These are phyloP conservation scores for Paedocypris sp. DNA, from an alignment of 2,113 vertebrate species.

Conservation along the genomic window DNA sequence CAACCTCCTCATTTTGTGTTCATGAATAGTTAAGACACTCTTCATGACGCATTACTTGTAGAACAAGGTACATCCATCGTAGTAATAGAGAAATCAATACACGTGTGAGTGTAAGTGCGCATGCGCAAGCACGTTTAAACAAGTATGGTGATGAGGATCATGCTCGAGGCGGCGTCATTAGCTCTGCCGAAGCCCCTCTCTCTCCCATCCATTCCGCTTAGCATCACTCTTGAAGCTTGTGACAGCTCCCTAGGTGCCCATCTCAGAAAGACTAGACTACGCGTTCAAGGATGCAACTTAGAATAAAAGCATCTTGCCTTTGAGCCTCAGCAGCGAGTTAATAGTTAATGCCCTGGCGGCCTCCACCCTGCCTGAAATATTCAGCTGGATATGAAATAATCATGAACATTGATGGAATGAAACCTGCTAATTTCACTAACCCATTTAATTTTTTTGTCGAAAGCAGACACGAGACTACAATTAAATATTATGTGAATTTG, in stretches of 20 bases:
- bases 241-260: conserved; percentile 59
- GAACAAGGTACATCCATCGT: too few species aligned
- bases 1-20: too few species aligned
- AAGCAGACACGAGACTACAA: conserved; percentile 29
- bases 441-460: conserved; percentile 42
- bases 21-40: too few species aligned
- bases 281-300: conserved; percentile 51
- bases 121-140: conserved; percentile 18
- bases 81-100: too few species aligned
- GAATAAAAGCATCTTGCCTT: conserved; percentile 50
- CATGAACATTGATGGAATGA: conserved; percentile 68
- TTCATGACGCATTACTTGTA: too few species aligned
- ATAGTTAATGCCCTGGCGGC: conserved; percentile 57
- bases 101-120: background rate
- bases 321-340: conserved; percentile 53
- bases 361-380: conserved; percentile 51
- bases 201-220: background rate
- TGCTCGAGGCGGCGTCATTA: background rate
- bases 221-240: conserved; percentile 32
- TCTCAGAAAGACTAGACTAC: conserved; percentile 55
- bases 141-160: conserved; percentile 12
- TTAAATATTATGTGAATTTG: conserved; percentile 12
- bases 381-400: conserved; percentile 60
- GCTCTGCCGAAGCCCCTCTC: conserved; percentile 7
- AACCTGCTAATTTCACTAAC: conserved; percentile 62